Percentiles rank a stretch among this genome's conserved stretches.
These are phyloP conservation scores for Silurus glanis DNA, from an alignment of 2,113 vertebrate genomes.

Conservation along the genomic window DNA sequence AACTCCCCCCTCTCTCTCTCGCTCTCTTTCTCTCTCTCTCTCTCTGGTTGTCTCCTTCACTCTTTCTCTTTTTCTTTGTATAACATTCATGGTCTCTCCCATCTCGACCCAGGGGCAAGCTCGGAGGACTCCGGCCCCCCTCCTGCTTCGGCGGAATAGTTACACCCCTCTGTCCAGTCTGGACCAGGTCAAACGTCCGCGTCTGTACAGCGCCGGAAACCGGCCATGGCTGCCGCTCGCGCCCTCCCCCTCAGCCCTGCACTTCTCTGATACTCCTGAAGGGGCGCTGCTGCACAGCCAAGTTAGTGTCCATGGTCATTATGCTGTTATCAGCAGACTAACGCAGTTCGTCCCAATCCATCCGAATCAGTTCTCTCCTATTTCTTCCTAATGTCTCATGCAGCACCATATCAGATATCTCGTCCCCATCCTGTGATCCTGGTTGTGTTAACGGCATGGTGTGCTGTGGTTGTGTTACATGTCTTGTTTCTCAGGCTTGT, in stretches of 20 bases:
- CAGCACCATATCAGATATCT: conserved; percentile 46
- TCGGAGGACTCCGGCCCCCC: conserved; percentile 75
- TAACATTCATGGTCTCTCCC: conserved; percentile 70
- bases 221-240: conserved; percentile 79
- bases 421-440: conserved; percentile 34
- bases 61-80: conserved; percentile 33
- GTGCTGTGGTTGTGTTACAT: neutral
- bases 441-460: conserved; percentile 26
- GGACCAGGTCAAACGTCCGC: conserved; percentile 84
- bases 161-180: conserved; percentile 91
- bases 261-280: conserved; percentile 75
- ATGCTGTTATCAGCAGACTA: conserved; percentile 53
- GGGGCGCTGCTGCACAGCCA: conserved; percentile 79
- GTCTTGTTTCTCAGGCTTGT: conserved; percentile 10
- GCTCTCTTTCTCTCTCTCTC: neutral
- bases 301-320: conserved; percentile 75
- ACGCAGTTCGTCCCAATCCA: conserved; percentile 43
- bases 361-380: conserved; percentile 31
- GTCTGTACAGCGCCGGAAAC: conserved; percentile 93
- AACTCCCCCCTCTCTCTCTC: neutral
- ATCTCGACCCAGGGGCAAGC: conserved; percentile 78
- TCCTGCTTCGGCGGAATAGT: conserved; percentile 90
- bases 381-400: conserved; percentile 46
- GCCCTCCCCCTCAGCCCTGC: conserved; percentile 74
- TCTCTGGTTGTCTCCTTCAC: neutral